Base-by-base conservation (phyloP, 2,888 invertebrate species). In the Cerastis rubricosa region DNA sequence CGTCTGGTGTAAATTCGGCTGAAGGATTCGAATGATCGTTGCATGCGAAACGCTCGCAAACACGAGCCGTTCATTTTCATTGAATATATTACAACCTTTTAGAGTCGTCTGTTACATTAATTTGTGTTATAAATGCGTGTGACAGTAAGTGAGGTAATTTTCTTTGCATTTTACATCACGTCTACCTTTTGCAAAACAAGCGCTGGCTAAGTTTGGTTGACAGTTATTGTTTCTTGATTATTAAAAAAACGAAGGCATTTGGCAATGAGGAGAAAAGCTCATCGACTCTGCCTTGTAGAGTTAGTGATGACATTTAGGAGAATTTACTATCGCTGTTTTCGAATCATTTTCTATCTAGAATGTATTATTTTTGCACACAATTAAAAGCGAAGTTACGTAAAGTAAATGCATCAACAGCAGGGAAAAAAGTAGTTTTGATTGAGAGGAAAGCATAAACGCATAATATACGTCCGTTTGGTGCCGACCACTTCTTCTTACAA, bases 1-100 rank as follows among this genome's bases (percentile, higher is more conserved):
- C 66, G 45, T 75, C 69, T 81, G 66, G 71, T 63, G 69, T 80
- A 72, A 72, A 76, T 85, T 85, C 35, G 35, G 25, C 40, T 69
- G 45, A 47, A 81, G 29, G 35, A 72, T 25, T 69, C 11, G 67
- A 64, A 81, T 72, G 65, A 71, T 68, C 71, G 45, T 40, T 74
- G 54, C 43, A 69, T 54, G 25, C n/a, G 61, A 67, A 78, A 66
- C 22, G 68, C 40, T 70, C 25, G 47, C 57, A 51, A 75, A 76
- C 6, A 65, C 19, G 40, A 74, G n/a, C 49, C 35, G 47, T 59
- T 65, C 8, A 49, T 74, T 73, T 78, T 74, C 57, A 51, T 81
- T 81, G 57, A 49, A 81, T 74, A 65, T 74, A n/a, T 35, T 49
- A 22, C 11, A 40, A 45, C 35, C 11, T 59, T 51, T 61, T 12